Evolutionary conservation across 2,888 invertebrate genomes (phyloP), one percentile per base, ranked within the genome.

Genomic region (Diplazon laetatorius): DNA sequence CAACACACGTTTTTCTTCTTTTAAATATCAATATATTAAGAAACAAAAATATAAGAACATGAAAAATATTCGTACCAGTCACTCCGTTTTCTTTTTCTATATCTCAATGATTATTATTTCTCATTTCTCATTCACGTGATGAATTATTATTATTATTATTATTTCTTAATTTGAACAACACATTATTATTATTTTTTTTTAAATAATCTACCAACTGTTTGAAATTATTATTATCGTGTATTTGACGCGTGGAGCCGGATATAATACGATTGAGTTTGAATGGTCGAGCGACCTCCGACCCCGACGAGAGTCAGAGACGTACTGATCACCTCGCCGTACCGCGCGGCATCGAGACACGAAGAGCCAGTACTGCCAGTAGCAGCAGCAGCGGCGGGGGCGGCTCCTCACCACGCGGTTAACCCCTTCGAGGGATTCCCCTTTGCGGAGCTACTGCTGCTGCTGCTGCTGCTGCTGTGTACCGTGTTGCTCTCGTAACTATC

Each of bases 261-360:
- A 3, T 18, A n/a, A 22, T 46, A 10, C 25, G 50, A 60, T 8
- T 20, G 22, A 55, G 30, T 30, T 30, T 39, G 16, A 63, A 6
- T 48, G 52, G 46, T 69, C n/a, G 59, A 9, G 65, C 75, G 75
- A 78, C 66, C 75, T 75, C 68, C 71, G 68, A 71, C 71, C 78
- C 75, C 78, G 22, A 6, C 22, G 18, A 52, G 62, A 72, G 68
- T 68, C 78, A 68, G 78, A 71, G 71, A 37, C 52, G 37, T 68
- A 78, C 75, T 78, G 75, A 78, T 20, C n/a, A 55, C 25, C 52
- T 39, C 65, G 70, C 22, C 55, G 66, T 37, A 18, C 57, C 37
- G 44, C 18, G 14, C 37, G 30, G 42, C 46, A 50, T 22, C 65
- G 55, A 50, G 52, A 25, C 16, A 18, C 22, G 14, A 46, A 22